phyloP scores from a whole-genome alignment of 2,888 invertebrate genomes.

The Dyspetes luteomarginatus region DNA sequence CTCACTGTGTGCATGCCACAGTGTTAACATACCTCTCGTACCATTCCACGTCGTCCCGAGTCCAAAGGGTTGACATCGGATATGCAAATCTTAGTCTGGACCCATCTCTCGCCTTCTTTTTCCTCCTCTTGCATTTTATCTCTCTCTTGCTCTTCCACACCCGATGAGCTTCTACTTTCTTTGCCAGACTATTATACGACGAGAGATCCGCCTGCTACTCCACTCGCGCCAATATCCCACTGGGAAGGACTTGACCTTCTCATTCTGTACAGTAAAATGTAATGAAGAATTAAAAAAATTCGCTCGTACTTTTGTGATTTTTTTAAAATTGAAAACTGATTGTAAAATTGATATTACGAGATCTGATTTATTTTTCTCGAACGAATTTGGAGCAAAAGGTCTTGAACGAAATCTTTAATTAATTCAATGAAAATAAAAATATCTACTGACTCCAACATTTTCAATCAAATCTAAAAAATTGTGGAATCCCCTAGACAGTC shows the following conservation, averaged over 20 bases:
- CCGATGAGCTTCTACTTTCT: slow-evolving; percentile 73
- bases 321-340: neutral
- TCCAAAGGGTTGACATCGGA: slow-evolving; percentile 75
- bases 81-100: slow-evolving; percentile 75
- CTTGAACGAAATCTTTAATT: no score
- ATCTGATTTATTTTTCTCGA: no score
- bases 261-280: neutral
- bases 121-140: slow-evolving; percentile 42
- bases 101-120: slow-evolving; percentile 58
- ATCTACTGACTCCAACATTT: no score
- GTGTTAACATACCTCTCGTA: slow-evolving; percentile 59
- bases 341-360: neutral
- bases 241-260: slow-evolving; percentile 55
- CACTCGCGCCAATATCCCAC: slow-evolving; percentile 6
- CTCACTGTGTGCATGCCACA: slow-evolving; percentile 25
- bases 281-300: neutral
- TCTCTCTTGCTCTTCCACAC: slow-evolving; percentile 14
- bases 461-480: no score
- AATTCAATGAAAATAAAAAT: no score
- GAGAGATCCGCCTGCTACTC: neutral
- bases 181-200: slow-evolving; percentile 16
- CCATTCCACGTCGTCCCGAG: slow-evolving; percentile 68
- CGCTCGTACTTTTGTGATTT: neutral
- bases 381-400: no score
- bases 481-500: no score